Evolutionary conservation across 1,140 invertebrate genomes (phyloP), one percentile per base, ranked within the genome.

Genomic region (Diprion similis): DNA sequence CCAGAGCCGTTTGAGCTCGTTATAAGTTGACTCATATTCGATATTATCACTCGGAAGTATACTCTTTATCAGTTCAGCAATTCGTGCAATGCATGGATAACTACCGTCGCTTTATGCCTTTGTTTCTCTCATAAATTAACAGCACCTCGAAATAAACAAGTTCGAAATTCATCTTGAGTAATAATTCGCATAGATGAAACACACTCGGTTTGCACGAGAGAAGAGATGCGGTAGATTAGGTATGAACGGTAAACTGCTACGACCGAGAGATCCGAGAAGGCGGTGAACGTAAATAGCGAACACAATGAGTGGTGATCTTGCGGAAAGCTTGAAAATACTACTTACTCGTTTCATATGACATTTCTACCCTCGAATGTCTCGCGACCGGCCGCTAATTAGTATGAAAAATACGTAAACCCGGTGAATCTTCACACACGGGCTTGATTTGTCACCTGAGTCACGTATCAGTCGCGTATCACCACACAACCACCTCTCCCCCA

Each of bases 291-390:
- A 48, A 46, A 64, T 75, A 59, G 70, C 46, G 2, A 0, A 65
- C 1, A 51, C 10, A 8, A 66, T 48, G 17, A 8, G 75, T 66
- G 64, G 24, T 73, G 67, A 70, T 70, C 70, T 15, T 45, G 0
- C 15, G 18, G 19, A 65, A n/a, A 9, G 7, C 24, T 2, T 13
- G 46, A 64, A 66, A 59, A 47, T 19, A 11, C 9, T 9, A 83
- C 83, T 84, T 79, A 85, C 84, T 85, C 65, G 81, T 84, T 78
- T 85, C 84, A 78, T 85, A 84, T 24, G 83, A 83, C 84, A 85
- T 85, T 70, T 79, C 76, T 76, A 70, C 73, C 8, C 8, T 19
- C 8, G 18, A 10, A 15, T 15, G 13, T 8, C 15, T 68, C 19
- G 66, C 15, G 18, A 45, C 66, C 18, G 17, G 37, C 13, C 15